Percentiles rank a stretch among this genome's conserved stretches.
phyloP scores from a whole-genome alignment of 2,113 vertebrate genomes.

The Oceanites oceanicus region DNA sequence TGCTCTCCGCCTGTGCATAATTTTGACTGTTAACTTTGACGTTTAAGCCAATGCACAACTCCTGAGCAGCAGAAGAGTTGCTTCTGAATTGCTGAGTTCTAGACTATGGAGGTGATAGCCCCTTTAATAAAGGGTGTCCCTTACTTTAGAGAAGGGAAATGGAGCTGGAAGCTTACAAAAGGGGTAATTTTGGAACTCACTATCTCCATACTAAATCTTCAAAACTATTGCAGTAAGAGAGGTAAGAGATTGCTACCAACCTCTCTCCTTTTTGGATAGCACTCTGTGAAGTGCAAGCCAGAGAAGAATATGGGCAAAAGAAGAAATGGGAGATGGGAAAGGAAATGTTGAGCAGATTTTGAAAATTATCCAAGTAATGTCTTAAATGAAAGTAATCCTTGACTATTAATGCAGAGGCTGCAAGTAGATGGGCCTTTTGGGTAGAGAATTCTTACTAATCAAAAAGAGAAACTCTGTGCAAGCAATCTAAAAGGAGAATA shows the following conservation, averaged over 20 bases:
- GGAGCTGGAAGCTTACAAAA: neutral
- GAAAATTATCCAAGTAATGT: neutral
- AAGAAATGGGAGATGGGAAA: neutral
- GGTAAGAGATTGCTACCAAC: neutral
- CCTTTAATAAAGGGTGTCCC: neutral
- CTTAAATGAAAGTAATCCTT: neutral
- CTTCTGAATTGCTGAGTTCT: neutral
- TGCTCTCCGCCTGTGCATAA: neutral
- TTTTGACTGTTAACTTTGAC: neutral
- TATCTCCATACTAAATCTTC: neutral
- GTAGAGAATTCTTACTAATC: neutral
- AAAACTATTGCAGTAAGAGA: neutral
- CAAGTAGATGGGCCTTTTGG: neutral
- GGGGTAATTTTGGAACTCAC: neutral
- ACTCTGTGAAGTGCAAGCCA: neutral
- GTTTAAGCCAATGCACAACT: neutral
- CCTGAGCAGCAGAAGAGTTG: neutral
- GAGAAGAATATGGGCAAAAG: neutral
- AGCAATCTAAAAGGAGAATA: neutral
- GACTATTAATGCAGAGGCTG: neutral
- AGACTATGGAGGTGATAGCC: neutral
- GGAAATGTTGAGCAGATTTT: neutral
- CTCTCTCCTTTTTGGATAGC: neutral
- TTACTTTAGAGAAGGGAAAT: neutral
- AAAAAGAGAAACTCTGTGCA: neutral